These are phyloP conservation scores for Lepisosteus osseus DNA, from an alignment of 2,113 vertebrate species.

Conservation along the genomic window DNA sequence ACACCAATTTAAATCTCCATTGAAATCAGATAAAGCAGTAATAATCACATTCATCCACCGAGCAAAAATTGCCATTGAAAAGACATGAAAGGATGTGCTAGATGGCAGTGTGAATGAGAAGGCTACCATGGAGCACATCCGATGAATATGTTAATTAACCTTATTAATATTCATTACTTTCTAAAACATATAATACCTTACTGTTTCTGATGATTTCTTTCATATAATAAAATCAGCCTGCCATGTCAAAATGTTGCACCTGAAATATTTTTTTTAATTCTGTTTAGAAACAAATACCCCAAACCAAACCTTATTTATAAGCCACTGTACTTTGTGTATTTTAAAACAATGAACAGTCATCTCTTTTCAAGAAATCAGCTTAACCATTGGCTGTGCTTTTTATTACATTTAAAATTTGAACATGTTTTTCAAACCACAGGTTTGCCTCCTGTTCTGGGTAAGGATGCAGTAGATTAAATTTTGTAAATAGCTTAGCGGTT, in stretches of 20 bases:
- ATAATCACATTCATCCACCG: slow-evolving; percentile 32
- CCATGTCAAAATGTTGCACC: slow-evolving; percentile 22
- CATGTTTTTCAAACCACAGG: no score
- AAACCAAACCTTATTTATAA: no score
- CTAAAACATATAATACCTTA: slow-evolving; percentile 34
- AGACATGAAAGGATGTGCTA: slow-evolving; percentile 29
- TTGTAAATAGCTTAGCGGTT: no score
- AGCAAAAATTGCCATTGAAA: slow-evolving; percentile 31
- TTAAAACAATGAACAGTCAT: no score
- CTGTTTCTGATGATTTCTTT: slow-evolving; percentile 27
- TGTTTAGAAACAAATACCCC: no score
- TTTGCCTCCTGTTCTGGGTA: no score
- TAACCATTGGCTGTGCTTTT: no score
- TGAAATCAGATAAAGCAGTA: slow-evolving; percentile 24
- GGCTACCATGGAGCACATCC: slow-evolving; percentile 10
- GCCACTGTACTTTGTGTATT: no score
- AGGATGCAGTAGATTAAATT: no score
- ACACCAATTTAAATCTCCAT: slow-evolving; percentile 2
- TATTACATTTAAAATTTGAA: no score
- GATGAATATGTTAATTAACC: slow-evolving; percentile 39
- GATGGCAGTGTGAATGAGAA: slow-evolving; percentile 31
- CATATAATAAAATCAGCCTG: slow-evolving; percentile 17
- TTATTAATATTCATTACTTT: slow-evolving; percentile 48
- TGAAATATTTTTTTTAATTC: slow-evolving; percentile 8
- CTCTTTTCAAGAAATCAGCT: no score